Percentiles rank a stretch among this genome's conserved stretches.
Conservation (phyloP, 2,888 invertebrate genomes). For the Heteropelma amictum region DNA sequence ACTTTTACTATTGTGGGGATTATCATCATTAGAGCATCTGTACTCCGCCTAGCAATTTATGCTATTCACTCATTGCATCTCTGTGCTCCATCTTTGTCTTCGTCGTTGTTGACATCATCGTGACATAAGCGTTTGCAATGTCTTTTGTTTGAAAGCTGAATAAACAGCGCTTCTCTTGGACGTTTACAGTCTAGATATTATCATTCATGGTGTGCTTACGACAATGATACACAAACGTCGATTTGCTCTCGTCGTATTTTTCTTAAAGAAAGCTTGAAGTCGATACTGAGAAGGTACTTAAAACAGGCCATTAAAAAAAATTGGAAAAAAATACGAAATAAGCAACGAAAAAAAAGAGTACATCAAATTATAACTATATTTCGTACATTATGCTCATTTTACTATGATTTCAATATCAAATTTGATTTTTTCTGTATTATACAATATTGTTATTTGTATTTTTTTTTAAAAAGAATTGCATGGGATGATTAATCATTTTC, state of each 20-base stretch:
- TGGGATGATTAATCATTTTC: background rate
- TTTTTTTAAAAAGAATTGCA: too few relatives aligned
- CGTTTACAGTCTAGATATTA: slow-evolving; percentile 29
- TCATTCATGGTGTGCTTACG: slow-evolving; percentile 19
- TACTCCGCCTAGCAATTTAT: slow-evolving; percentile 15
- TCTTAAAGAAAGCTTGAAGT: slow-evolving; percentile 11
- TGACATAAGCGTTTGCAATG: slow-evolving; percentile 64
- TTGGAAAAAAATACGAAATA: background rate
- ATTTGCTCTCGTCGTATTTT: slow-evolving; percentile 14
- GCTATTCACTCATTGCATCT: background rate
- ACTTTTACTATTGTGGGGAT: slow-evolving; percentile 64
- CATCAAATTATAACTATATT: too few relatives aligned
- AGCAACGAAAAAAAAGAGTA: background rate
- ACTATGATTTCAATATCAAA: too few relatives aligned
- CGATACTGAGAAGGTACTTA: slow-evolving; percentile 9
- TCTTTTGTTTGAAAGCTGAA: slow-evolving; percentile 62
- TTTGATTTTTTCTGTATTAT: too few relatives aligned
- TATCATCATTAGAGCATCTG: slow-evolving; percentile 70
- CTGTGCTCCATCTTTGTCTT: slow-evolving; percentile 1
- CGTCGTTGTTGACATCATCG: slow-evolving; percentile 4
- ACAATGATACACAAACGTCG: background rate
- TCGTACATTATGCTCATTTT: too few relatives aligned
- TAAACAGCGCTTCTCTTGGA: slow-evolving; percentile 45
- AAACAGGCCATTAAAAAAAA: slow-evolving; percentile 1
- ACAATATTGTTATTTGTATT: too few relatives aligned